Percentiles rank a stretch among this genome's conserved stretches.
These are phyloP conservation scores for Ovibos moschatus DNA, from an alignment of 2,113 vertebrate genomes.

Conservation along the genomic window DNA sequence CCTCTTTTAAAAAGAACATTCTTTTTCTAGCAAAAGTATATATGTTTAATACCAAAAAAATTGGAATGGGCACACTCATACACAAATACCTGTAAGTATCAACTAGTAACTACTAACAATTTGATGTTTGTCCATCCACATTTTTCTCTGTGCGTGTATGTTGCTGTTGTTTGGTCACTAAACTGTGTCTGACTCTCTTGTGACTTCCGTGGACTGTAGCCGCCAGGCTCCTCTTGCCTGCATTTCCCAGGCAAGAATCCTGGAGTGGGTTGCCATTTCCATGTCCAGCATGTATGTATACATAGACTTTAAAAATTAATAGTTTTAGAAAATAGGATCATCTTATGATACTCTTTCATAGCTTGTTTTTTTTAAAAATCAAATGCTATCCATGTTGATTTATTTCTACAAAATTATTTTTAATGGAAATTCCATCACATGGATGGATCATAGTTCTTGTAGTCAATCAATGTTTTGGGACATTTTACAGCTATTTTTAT, in stretches of 20 bases:
- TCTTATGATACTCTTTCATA: not conserved
- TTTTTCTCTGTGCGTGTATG: not conserved
- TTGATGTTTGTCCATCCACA: not conserved
- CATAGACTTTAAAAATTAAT: not conserved
- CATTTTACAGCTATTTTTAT: not conserved
- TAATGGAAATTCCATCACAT: not conserved
- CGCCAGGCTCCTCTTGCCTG: not conserved
- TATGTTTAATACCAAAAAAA: not conserved
- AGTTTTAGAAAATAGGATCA: not conserved
- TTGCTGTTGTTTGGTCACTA: not conserved
- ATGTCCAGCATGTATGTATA: not conserved
- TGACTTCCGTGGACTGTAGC: not conserved
- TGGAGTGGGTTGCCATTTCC: not conserved
- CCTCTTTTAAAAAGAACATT: not conserved
- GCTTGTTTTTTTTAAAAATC: not conserved
- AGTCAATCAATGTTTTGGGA: not conserved
- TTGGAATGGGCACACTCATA: not conserved
- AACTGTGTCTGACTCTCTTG: not conserved
- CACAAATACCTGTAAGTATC: not conserved
- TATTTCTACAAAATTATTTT: not conserved
- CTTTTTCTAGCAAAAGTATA: not conserved
- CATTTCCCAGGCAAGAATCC: not conserved
- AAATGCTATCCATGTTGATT: not conserved
- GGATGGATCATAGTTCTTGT: not conserved
- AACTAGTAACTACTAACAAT: not conserved